These are phyloP conservation scores for Temnothorax curvispinosus DNA, from an alignment of 1,140 invertebrate species.

Conservation along the genomic window DNA sequence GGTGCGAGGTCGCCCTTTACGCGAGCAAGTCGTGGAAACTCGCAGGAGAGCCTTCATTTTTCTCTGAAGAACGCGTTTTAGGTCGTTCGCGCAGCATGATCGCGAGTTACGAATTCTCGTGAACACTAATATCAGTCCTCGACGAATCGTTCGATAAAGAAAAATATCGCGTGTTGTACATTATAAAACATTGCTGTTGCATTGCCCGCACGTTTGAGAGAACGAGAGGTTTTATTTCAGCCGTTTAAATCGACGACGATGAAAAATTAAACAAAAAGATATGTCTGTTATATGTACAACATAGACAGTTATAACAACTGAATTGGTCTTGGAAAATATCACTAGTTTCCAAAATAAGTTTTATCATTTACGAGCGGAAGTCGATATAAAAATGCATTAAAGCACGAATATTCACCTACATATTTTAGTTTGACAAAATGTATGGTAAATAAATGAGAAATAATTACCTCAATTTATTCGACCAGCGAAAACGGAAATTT, in stretches of 20 bases:
- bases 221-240: not conserved
- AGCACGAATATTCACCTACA: not conserved
- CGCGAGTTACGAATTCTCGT: constrained; percentile 22
- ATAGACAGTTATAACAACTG: not conserved
- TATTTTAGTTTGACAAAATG: not conserved
- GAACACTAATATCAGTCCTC: constrained; percentile 16
- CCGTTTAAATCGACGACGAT: not conserved
- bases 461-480: constrained; percentile 29
- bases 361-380: not conserved
- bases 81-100: constrained; percentile 1
- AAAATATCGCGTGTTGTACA: not conserved
- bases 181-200: constrained; percentile 9
- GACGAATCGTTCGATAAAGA: not conserved
- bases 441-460: constrained; percentile 11
- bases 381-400: not conserved
- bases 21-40: constrained; percentile 2
- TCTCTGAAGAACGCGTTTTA: constrained; percentile 18
- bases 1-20: constrained; percentile 17
- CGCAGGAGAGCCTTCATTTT: constrained; percentile 41
- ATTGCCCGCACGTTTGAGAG: not conserved
- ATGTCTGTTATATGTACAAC: not conserved
- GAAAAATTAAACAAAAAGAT: constrained; percentile 18
- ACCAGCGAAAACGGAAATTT: not conserved
- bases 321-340: constrained; percentile 21
- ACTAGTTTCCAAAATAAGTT: not conserved